Conservation (phyloP, 2,888 invertebrate genomes). For the Scaptomyza reducta region DNA sequence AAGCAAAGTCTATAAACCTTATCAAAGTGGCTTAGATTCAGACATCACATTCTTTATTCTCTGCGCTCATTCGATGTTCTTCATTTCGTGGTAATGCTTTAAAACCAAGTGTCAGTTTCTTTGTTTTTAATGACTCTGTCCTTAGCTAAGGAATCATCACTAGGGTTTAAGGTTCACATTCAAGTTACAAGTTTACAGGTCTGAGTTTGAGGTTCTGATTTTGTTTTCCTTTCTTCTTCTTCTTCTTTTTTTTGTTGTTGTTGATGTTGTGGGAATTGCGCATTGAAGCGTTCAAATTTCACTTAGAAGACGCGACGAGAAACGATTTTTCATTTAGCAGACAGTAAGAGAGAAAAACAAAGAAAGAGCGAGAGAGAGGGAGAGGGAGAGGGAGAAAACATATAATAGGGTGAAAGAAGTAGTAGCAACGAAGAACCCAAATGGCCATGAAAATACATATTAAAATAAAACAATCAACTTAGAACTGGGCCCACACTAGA, state of each 20-base stretch:
- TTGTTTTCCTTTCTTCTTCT: no score
- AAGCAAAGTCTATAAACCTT: conserved; percentile 9
- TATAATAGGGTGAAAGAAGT: background rate
- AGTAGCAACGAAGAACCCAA: conserved; percentile 13
- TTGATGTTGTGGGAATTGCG: conserved; percentile 60
- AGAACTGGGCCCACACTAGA: conserved; percentile 22
- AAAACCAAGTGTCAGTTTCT: conserved; percentile 6
- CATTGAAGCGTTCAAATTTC: conserved; percentile 57
- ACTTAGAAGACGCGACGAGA: conserved; percentile 40
- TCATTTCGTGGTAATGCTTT: conserved; percentile 23
- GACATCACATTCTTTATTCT: background rate
- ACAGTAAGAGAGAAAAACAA: background rate
- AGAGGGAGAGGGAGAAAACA: background rate
- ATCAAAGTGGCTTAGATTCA: conserved; percentile 34
- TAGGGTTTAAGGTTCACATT: conserved; percentile 9
- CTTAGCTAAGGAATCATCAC: conserved; percentile 28
- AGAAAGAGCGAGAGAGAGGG: background rate
- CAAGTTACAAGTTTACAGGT: background rate
- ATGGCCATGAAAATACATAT: conserved; percentile 41
- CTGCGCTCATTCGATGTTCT: background rate
- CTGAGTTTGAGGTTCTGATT: background rate
- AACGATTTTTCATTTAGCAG: conserved; percentile 44
- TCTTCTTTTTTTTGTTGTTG: no score
- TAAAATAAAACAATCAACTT: conserved; percentile 35
- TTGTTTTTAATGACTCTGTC: conserved; percentile 56